Base-by-base conservation (phyloP, 1,140 invertebrate genomes). In the Trinorchestia longiramus region DNA sequence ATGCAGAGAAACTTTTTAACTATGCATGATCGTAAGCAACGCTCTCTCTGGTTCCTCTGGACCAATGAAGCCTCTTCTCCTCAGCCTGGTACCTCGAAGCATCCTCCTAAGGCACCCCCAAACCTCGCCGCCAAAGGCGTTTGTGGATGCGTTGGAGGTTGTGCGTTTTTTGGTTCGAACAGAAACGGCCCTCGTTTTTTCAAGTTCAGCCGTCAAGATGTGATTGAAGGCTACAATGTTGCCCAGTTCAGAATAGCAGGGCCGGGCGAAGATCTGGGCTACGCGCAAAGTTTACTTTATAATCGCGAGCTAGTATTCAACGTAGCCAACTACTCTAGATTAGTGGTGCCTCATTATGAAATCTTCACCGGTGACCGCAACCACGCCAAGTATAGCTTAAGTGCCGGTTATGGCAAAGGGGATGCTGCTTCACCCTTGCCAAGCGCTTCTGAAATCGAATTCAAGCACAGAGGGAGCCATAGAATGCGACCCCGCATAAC, bases 11-110 rank as follows among this genome's bases (percentile, higher is more conserved):
- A 44, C 43, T 94, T 94, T 44, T 97, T 99, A 40, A 98, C 98
- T 97, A 98, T 98, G 28, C 99, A 99, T 97, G 99, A 99, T 97
- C 98, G 98, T 62, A 98, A 98, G 96, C 98, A 98, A 0, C 99
- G 99, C 97, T 98, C 99, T 96, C 97, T 99, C 19, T 99, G 99
- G 99, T 99, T 99, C 97, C 97, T 99, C 0, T 99, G 99, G 99
- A 94, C 43, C 92, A 47, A 45, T 36, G 92, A 94, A 94, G 92
- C 23, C 36, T 6, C 43, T n/a, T 94, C 92, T 45, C 92, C 92
- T 11, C 92, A 94, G 36, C 92, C 92, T 47, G 44, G 92, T 19
- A 94, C 41, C 43, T 94, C 92, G 11, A 94, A 94, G 44, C 92
- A 94, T 43, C 92, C 92, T n/a, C 88, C 88, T 44, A 91, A 91